phyloP scores from a whole-genome alignment of 64 coral and sea anemone species.

The Platygyra sinensis region DNA sequence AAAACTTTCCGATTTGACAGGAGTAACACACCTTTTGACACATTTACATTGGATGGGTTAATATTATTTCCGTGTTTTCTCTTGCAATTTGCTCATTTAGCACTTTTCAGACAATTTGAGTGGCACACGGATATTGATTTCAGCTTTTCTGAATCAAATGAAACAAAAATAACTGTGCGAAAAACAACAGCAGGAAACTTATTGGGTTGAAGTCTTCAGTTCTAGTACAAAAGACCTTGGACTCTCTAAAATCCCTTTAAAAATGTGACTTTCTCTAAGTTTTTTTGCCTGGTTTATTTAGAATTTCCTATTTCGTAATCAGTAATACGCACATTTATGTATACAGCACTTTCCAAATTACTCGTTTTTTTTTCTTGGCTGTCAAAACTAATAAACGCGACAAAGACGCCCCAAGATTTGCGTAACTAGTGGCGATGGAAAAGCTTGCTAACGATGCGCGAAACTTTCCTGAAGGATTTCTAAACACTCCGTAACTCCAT shows the following conservation, averaged over 20 bases:
- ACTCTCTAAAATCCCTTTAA: not conserved
- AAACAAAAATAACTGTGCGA: conserved; percentile 12
- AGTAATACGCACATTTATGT: not conserved
- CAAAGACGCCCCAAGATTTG: not conserved
- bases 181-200: not conserved
- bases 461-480: not conserved
- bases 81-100: not conserved
- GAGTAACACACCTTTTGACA: not conserved
- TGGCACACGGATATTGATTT: conserved; percentile 19
- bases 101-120: not conserved
- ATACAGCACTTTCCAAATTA: not conserved
- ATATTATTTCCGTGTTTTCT: conserved; percentile 34
- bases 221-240: not conserved
- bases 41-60: not conserved
- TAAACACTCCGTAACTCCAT: not conserved
- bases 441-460: not conserved
- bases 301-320: not conserved
- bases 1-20: not conserved
- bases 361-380: not conserved
- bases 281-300: not conserved
- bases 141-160: not conserved
- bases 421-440: not conserved
- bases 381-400: not conserved
- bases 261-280: not conserved
- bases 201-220: not conserved